Base-by-base conservation (phyloP, 2,797 vertebrate species). In the Lemur catta region DNA sequence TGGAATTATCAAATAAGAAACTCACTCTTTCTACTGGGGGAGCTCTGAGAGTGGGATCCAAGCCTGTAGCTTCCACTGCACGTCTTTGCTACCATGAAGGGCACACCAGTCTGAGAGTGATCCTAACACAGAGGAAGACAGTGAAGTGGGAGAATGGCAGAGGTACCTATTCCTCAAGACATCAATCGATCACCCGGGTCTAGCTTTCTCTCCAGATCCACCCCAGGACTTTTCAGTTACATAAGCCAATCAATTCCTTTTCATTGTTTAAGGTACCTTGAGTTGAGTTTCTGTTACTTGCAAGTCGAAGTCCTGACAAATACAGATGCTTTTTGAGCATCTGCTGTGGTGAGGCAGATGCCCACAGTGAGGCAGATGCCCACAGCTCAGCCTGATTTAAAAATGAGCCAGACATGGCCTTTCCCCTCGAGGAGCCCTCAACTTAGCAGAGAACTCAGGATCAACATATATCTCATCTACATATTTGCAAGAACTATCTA, bases 221-320 rank as follows among this genome's bases (percentile, higher is more conserved):
- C 18, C 17, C 55, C 26, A 88, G 38, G 41, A 84, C 26, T 93
- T 89, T 69, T 48, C 50, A 79, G 33, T 52, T 91, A n/a, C 13
- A 20, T 43, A 35, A 81, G n/a, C 9, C 30, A 59, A 41, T 93
- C 52, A 2, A 30, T 72, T 89, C 18, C 55, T 55, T 86, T 96
- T 72, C n/a, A 46, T 28, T 82, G 57, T 67, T 38, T 50, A 59
- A 85, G 14, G 22, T 35, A 55, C 17, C 24, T 78, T 63, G 52
- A 35, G 20, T 61, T 87, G 55, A 75, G 71, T 94, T 84, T 90
- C 63, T 92, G 48, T 63, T 88, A 61, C 55, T 84, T 93, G 35
- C 65, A 67, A 69, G 50, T 9, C 11, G 6, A 84, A 67, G 57
- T 90, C n/a, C 50, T 84, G 80, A 65, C 63, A 92, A 59, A 87